Percentiles rank a stretch among this genome's conserved stretches.
Conservation (phyloP, 2,888 invertebrate genomes). For the Galerucella nymphaeae region DNA sequence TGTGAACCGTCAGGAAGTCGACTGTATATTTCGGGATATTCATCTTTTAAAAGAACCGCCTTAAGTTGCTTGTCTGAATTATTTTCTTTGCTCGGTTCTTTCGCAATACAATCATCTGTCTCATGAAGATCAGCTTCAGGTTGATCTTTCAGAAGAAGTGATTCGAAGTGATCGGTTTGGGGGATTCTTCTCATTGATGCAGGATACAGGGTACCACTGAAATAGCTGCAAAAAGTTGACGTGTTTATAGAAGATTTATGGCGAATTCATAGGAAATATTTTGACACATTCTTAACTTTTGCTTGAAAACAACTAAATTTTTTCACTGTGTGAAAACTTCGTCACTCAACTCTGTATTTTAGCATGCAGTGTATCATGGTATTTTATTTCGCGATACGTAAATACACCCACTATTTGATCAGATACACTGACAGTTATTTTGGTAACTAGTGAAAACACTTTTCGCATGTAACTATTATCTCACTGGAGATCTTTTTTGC, state of each 20-base stretch:
- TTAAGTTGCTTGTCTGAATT: constrained; percentile 54
- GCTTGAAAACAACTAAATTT: too few relatives aligned
- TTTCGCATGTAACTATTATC: background rate
- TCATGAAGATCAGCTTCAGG: constrained; percentile 56
- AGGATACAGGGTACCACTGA: constrained; percentile 65
- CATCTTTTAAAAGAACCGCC: constrained; percentile 33
- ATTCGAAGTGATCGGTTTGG: background rate
- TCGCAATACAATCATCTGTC: constrained; percentile 65
- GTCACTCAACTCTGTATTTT: too few relatives aligned
- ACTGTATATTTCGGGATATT: constrained; percentile 53
- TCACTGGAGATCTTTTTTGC: background rate
- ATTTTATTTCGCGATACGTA: background rate
- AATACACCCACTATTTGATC: background rate
- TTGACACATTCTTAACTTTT: too few relatives aligned
- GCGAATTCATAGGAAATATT: too few relatives aligned
- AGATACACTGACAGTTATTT: background rate
- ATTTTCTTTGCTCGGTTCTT: constrained; percentile 69
- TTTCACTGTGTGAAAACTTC: too few relatives aligned
- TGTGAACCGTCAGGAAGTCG: constrained; percentile 55
- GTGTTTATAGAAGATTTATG: too few relatives aligned
- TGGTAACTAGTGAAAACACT: background rate
- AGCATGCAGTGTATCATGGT: too few relatives aligned
- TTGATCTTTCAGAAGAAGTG: background rate
- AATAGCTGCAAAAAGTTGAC: constrained; percentile 50
- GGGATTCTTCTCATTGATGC: constrained; percentile 52